Conservation (phyloP, 2,888 invertebrate genomes). For the Nowickia ferox region DNA sequence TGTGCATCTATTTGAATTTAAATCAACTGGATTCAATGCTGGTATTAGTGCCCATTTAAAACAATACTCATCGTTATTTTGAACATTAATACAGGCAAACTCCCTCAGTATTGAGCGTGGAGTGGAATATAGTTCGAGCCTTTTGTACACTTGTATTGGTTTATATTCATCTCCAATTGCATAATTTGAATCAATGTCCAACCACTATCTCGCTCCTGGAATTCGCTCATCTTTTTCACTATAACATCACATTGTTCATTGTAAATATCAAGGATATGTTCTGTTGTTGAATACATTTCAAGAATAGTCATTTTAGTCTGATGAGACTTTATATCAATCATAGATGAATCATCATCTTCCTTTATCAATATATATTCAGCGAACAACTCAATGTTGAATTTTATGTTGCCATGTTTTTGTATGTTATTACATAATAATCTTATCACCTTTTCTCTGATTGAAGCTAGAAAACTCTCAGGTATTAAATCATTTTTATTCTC, state of each 20-base stretch:
- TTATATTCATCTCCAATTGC: not conserved
- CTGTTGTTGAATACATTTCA: not conserved
- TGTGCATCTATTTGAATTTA: no score
- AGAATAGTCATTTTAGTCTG: not conserved
- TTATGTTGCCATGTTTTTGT: not conserved
- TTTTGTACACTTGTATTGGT: not conserved
- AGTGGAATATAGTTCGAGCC: not conserved
- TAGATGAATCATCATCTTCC: not conserved
- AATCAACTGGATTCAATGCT: no score
- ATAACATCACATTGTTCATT: not conserved
- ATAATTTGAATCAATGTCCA: not conserved
- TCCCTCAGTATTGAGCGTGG: not conserved
- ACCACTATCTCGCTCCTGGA: not conserved
- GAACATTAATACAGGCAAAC: no score
- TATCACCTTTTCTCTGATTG: not conserved
- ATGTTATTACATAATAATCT: not conserved
- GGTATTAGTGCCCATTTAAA: no score
- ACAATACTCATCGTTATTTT: no score
- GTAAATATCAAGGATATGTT: not conserved
- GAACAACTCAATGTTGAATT: not conserved
- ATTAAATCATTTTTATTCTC: not conserved
- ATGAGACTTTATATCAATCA: not conserved
- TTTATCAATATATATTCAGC: not conserved
- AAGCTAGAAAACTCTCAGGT: not conserved
- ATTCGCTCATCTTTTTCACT: not conserved